Base-by-base conservation (phyloP, 1,140 invertebrate species). In the Spodoptera litura region DNA sequence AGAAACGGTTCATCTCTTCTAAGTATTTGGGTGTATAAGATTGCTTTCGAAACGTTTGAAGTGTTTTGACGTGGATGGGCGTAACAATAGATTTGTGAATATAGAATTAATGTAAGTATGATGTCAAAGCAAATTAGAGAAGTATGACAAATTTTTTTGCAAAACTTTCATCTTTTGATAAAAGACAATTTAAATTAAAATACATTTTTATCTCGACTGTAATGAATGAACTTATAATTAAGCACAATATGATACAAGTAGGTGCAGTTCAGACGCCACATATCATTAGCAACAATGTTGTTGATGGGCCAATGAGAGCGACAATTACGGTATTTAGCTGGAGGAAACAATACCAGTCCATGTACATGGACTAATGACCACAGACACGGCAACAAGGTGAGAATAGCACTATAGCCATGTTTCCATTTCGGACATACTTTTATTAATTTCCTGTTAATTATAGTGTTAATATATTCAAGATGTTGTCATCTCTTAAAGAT, bases 1-100 rank as follows among this genome's bases (percentile, higher is more conserved):
- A 52, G 66, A 70, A 70, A 70, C 66, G 66, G 66, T 70, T 53
- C 66, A 53, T 70, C 66, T 27, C 62, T 9, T 66, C n/a, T 66
- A 11, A 66, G 44, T 49, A 64, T 44, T 64, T 64, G 61, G 61
- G 61, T 31, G 9, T 15, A 35, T 56, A 20, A 44, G 61, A 15
- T 25, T 51, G 38, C 62, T 49, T 66, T 66, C 38, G 62, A 66
- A 66, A 66, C 49, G 25, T 66, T 20, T 20, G 6, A 66, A 38
- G 38, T 44, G 38, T 44, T 44, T 44, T 25, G 62, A 49, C 62
- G 20, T 15, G 44, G 35, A 44, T 66, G 9, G 62, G 20, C 15
- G 15, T 66, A 44, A 44, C 38, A 66, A 44, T 44, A 49, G 38
- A 64, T 64, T 44, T 38, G 59, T n/a, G 59, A 38, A 8, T 20